Conservation (phyloP, 2,113 vertebrate species). For the Calyptommatus sinebrachiatus region DNA sequence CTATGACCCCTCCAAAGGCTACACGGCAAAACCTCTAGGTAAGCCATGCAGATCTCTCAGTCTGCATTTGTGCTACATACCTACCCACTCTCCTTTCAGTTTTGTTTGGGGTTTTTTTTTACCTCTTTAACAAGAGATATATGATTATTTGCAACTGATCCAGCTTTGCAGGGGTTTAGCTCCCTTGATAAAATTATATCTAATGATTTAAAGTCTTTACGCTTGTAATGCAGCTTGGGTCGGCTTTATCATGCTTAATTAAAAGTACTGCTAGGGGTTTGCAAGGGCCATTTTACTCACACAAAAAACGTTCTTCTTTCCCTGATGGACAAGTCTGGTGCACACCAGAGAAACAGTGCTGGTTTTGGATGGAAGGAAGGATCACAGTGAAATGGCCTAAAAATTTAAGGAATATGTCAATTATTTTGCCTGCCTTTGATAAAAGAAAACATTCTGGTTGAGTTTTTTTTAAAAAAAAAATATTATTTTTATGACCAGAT, state of each 20-base stretch:
- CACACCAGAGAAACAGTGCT: neutral
- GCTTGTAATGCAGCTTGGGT: conserved; percentile 43
- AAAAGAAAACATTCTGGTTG: neutral
- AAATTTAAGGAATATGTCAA: neutral
- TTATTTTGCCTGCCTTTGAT: neutral
- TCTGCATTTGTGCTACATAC: no score
- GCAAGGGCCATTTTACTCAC: conserved; percentile 26
- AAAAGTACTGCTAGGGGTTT: conserved; percentile 14
- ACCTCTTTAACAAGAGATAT: conserved; percentile 21
- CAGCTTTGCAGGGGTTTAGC: conserved; percentile 52
- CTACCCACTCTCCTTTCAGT: no score
- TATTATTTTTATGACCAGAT: no score
- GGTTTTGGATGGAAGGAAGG: no score
- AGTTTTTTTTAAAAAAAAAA: no score
- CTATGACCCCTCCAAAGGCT: conserved; percentile 4
- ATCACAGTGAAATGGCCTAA: no score
- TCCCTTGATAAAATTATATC: conserved; percentile 55
- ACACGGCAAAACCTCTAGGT: conserved; percentile 65
- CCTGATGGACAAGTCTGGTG: neutral
- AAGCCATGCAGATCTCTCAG: conserved; percentile 79
- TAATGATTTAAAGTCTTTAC: conserved; percentile 56
- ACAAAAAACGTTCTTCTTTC: neutral
- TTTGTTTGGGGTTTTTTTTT: conserved; percentile 66
- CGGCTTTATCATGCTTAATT: conserved; percentile 44
- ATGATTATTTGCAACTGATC: conserved; percentile 44